Percentiles rank a stretch among this genome's conserved stretches.
Conservation (phyloP, 2,888 invertebrate species). For the Carabus problematicus region DNA sequence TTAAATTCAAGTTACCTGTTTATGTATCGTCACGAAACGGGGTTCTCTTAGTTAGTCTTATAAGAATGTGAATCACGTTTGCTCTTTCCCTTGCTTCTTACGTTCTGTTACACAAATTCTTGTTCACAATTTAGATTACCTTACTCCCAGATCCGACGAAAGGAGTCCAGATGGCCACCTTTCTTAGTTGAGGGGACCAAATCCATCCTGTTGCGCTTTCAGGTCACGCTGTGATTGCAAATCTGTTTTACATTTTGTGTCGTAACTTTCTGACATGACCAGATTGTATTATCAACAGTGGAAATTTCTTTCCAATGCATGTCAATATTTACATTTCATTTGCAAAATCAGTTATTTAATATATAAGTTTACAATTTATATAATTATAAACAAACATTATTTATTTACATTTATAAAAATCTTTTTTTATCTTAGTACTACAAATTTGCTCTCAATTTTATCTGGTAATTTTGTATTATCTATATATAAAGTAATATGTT, state of each 20-base stretch:
- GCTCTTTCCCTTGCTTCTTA: conserved; percentile 3
- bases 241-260: conserved; percentile 34
- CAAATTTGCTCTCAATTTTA: no score
- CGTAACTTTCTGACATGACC: conserved; percentile 18
- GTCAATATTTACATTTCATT: no score
- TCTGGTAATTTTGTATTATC: no score
- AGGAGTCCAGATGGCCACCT: not conserved
- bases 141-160: not conserved
- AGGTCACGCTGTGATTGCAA: conserved; percentile 36
- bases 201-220: conserved; percentile 23
- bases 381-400: no score
- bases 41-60: not conserved
- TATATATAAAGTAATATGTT: no score
- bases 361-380: no score
- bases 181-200: conserved; percentile 5
- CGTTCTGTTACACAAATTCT: conserved; percentile 17
- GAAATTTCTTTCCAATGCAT: no score
- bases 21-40: conserved; percentile 11
- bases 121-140: conserved; percentile 16
- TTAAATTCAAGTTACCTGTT: conserved; percentile 19
- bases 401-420: no score
- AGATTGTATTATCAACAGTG: conserved; percentile 16
- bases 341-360: no score
- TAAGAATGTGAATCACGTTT: conserved; percentile 13
- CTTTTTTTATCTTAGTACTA: no score